phyloP scores from a whole-genome alignment of 2,113 vertebrate species.

The Phaethon lepturus region DNA sequence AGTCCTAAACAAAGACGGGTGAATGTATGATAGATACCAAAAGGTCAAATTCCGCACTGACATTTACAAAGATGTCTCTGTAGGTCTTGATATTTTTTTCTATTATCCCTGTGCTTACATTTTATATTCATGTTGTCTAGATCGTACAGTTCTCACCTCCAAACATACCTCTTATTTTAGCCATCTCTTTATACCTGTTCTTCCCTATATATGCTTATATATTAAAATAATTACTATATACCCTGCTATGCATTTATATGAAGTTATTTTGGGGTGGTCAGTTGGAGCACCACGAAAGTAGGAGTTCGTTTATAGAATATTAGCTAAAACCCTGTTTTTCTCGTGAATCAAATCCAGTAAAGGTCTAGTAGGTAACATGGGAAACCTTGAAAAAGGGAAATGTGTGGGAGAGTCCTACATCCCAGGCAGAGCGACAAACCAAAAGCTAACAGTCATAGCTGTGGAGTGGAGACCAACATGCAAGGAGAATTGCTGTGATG shows the following conservation, averaged over 20 bases:
- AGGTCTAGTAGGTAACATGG: neutral
- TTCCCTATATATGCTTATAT: neutral
- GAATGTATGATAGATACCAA: constrained; percentile 50
- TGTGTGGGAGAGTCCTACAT: neutral
- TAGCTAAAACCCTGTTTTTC: neutral
- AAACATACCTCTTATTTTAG: neutral
- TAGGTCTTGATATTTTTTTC: constrained; percentile 56
- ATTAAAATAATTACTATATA: neutral
- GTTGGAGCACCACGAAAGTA: neutral
- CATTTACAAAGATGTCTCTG: constrained; percentile 59
- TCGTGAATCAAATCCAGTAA: neutral
- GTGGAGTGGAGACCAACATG: neutral
- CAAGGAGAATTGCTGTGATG: neutral
- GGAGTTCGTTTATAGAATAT: neutral
- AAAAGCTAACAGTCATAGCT: neutral
- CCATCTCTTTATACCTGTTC: neutral
- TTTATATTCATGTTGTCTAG: constrained; percentile 49
- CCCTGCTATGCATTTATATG: neutral
- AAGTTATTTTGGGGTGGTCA: neutral
- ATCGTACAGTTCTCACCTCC: neutral
- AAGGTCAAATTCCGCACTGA: constrained; percentile 64
- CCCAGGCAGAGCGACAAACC: neutral
- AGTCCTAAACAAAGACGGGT: constrained; percentile 32
- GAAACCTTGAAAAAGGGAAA: neutral
- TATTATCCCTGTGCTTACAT: constrained; percentile 37